Base-by-base conservation (phyloP, 1,140 invertebrate genomes). In the Coboldia fuscipes region DNA sequence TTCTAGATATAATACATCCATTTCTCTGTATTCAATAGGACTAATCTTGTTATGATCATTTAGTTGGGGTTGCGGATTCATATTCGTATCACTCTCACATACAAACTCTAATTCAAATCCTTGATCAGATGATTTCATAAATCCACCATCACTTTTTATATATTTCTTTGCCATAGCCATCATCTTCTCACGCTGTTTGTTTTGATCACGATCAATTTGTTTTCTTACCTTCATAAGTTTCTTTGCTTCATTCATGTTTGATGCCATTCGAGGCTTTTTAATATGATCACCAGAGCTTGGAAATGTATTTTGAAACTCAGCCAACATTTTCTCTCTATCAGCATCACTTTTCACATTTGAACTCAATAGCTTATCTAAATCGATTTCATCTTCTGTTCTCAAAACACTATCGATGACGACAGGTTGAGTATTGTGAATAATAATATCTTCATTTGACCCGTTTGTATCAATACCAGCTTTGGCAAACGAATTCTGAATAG, bases 201-300 rank as follows among this genome's bases (percentile, higher is more conserved):
- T 58, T 40, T 66, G 64, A 36, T 65, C 54, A 43, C 62, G 63
- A 10, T 65, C 65, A 40, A 72, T 52, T 38, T 65, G 61, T 37
- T 66, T 71, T 4, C 69, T 50, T 40, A 71, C 63, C 51, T 71
- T 71, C 58, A 70, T 69, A 14, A 70, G 43, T 40, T 60, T 57
- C 36, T 61, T 63, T 2, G 63, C 65, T 56, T 72, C 67, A 36
- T 62, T 54, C 35, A 68, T 54, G 45, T 68, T 70, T 3, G 62
- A 62, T 2, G 63, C 65, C 31, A 69, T 62, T 53, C 68, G 72
- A 2, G 65, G 66, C 45, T 72, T 72, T 33, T 63, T 32, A 3
- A 20, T 8, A 20, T 32, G 19, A 3, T 5, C 7, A 7, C 12
- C 30, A 6, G 14, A 9, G n/a, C 14, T 15, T 5, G 8, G 5